Conservation (phyloP, 1,140 invertebrate genomes). For the Tetramorium alpestre region DNA sequence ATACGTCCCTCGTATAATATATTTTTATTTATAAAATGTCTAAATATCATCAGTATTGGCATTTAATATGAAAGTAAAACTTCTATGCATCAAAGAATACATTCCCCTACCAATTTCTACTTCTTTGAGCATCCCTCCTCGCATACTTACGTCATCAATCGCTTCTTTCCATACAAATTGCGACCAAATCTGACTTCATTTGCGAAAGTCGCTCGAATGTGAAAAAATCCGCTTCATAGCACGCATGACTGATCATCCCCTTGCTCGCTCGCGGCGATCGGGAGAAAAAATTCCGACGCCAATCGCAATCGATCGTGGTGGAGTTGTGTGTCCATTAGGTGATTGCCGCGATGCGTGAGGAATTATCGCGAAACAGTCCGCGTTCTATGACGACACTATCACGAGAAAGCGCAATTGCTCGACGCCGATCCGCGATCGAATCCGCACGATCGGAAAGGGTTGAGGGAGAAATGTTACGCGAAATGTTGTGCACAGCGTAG, state of each 20-base stretch:
- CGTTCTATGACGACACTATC: conserved; percentile 20
- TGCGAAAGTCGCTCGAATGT: conserved; percentile 54
- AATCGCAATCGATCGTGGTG: conserved; percentile 64
- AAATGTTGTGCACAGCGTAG: conserved; percentile 20
- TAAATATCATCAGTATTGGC: neutral
- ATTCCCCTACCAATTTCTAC: neutral
- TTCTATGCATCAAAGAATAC: conserved; percentile 2
- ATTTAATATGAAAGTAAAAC: neutral
- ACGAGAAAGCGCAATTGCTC: conserved; percentile 44
- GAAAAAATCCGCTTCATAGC: conserved; percentile 69
- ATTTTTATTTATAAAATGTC: neutral
- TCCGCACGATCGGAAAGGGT: conserved; percentile 10
- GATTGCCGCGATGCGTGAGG: conserved; percentile 65
- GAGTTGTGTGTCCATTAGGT: conserved; percentile 62
- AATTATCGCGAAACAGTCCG: conserved; percentile 65
- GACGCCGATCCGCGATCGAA: conserved; percentile 28
- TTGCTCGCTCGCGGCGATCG: conserved; percentile 32
- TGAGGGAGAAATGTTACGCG: neutral
- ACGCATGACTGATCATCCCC: conserved; percentile 56
- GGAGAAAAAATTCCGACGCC: conserved; percentile 58
- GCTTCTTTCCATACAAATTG: conserved; percentile 20
- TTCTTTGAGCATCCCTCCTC: neutral
- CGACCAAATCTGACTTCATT: conserved; percentile 39
- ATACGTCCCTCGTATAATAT: neutral
- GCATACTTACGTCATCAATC: conserved; percentile 21